phyloP scores from a whole-genome alignment of 2,888 invertebrate genomes.

The Cheilosia soror region DNA sequence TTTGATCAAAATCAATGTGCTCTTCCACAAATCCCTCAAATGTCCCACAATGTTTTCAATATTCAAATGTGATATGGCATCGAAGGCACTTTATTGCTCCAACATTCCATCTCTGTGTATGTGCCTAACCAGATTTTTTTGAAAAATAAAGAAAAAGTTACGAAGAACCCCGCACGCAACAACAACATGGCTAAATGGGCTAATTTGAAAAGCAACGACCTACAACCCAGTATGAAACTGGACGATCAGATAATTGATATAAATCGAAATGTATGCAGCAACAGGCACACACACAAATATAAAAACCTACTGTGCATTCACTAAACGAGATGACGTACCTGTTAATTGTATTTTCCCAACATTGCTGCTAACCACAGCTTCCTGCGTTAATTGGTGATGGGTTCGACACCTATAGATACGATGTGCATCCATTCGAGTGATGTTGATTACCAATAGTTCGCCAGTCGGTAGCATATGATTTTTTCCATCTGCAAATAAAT shows the following conservation, averaged over 20 bases:
- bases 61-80: too few species aligned
- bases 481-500: slow-evolving; percentile 84
- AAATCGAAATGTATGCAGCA: neutral
- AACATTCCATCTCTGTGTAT: too few species aligned
- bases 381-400: slow-evolving; percentile 86
- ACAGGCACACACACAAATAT: neutral
- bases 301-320: neutral
- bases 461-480: slow-evolving; percentile 86
- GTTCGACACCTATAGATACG: slow-evolving; percentile 86
- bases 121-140: too few species aligned
- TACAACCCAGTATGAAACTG: too few species aligned
- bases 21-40: too few species aligned
- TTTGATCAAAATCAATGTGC: too few species aligned
- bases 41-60: too few species aligned
- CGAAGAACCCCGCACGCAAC: too few species aligned
- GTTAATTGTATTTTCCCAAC: slow-evolving; percentile 86
- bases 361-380: slow-evolving; percentile 86
- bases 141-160: too few species aligned
- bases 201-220: too few species aligned
- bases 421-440: slow-evolving; percentile 85
- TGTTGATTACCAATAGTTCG: slow-evolving; percentile 86
- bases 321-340: slow-evolving; percentile 81
- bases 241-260: neutral
- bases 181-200: too few species aligned
- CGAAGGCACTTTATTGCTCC: too few species aligned